Evolutionary conservation across 2,888 invertebrate genomes (phyloP).

Genomic region (Ormyrus nitidulus): DNA sequence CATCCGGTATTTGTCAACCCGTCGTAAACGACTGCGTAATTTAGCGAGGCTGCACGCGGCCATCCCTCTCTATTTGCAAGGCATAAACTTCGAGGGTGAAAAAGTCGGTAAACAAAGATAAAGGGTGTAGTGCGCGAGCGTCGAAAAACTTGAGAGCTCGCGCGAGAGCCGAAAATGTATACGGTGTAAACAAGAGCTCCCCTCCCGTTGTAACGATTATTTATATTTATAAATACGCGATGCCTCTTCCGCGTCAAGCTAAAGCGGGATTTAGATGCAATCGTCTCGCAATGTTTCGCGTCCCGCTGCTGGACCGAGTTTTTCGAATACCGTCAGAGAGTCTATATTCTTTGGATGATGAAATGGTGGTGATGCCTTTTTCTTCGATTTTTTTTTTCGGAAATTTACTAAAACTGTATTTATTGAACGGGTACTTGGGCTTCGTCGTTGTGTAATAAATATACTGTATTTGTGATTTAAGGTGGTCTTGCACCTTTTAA

Average conservation of each 20-base stretch:
- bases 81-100: slow-evolving; percentile 28
- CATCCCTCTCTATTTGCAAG: slow-evolving; percentile 56
- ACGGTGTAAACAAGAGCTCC: slow-evolving; percentile 15
- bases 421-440: too few relatives aligned
- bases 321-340: too few relatives aligned
- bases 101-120: slow-evolving; percentile 34
- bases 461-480: too few relatives aligned
- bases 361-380: slow-evolving; percentile 10
- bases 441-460: too few relatives aligned
- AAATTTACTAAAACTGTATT: too few relatives aligned
- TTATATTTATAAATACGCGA: slow-evolving; percentile 31
- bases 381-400: not conserved
- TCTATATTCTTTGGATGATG: not conserved
- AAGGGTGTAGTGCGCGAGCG: slow-evolving; percentile 7
- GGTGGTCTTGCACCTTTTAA: too few relatives aligned
- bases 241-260: not conserved
- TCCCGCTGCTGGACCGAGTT: too few relatives aligned
- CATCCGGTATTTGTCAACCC: slow-evolving; percentile 51
- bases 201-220: slow-evolving; percentile 40
- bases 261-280: slow-evolving; percentile 39
- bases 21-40: slow-evolving; percentile 47
- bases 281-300: not conserved
- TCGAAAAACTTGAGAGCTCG: slow-evolving; percentile 4
- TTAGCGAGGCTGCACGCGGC: slow-evolving; percentile 23
- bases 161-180: slow-evolving; percentile 23